Conservation (phyloP, 2,888 invertebrate species). For the Boloria euphrosyne region DNA sequence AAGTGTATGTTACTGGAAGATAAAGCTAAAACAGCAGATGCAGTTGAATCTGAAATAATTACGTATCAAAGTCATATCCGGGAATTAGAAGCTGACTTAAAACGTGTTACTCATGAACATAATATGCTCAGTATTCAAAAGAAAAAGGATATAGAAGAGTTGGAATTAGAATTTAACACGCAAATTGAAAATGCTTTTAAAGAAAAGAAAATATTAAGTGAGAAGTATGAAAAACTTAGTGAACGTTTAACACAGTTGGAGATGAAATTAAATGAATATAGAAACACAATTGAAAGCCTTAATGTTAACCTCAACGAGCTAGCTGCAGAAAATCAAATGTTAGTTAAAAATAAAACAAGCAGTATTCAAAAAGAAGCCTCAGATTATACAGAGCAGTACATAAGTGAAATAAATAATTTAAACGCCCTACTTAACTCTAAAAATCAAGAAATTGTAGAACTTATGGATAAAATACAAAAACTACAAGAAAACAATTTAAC, state of each 20-base stretch:
- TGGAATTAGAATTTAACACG: conserved; percentile 72
- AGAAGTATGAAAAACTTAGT: conserved; percentile 74
- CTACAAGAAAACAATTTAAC: conserved; percentile 54
- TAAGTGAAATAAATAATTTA: conserved; percentile 82
- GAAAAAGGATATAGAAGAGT: conserved; percentile 69
- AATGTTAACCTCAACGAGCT: conserved; percentile 63
- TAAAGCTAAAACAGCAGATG: conserved; percentile 62
- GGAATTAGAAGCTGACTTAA: conserved; percentile 72
- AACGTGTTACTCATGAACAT: conserved; percentile 60
- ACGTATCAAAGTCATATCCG: conserved; percentile 63
- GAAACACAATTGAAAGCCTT: conserved; percentile 58
- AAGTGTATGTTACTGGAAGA: conserved; percentile 61
- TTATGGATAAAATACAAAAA: conserved; percentile 55
- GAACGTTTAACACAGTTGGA: conserved; percentile 72
- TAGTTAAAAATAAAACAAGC: conserved; percentile 51
- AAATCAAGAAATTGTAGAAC: conserved; percentile 71
- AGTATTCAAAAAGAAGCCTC: conserved; percentile 50
- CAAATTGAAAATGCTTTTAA: conserved; percentile 74
- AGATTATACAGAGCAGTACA: conserved; percentile 76
- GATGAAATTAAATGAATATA: conserved; percentile 63
- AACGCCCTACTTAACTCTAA: conserved; percentile 76
- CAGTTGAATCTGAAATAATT: conserved; percentile 57
- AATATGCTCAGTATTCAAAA: conserved; percentile 68
- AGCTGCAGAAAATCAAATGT: conserved; percentile 59
- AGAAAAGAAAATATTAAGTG: conserved; percentile 73